Percentiles rank a stretch among this genome's conserved stretches.
Evolutionary conservation across 2,113 vertebrate genomes (phyloP).

Genomic region (Capra hircus): DNA sequence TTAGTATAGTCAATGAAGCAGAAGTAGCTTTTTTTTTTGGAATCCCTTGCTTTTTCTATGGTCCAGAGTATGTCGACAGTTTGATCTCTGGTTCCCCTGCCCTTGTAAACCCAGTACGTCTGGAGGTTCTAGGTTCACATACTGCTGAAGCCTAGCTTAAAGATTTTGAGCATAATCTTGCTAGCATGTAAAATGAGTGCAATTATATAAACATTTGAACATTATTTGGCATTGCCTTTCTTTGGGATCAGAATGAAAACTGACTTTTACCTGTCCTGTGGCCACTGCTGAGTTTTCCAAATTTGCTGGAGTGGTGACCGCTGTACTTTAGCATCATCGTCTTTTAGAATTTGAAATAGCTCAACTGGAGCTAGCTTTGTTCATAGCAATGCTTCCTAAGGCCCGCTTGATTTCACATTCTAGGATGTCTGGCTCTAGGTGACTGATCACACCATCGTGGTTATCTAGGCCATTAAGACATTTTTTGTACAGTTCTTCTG

Average conservation of each 20-base stretch:
- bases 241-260: rapidly evolving
- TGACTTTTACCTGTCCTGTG: background rate
- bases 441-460: background rate
- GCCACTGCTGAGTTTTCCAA: background rate
- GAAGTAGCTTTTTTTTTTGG: background rate
- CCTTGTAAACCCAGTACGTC: background rate
- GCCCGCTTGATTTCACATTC: background rate
- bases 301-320: background rate
- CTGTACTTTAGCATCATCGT: background rate
- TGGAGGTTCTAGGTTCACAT: background rate
- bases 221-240: background rate
- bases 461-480: background rate
- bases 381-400: background rate
- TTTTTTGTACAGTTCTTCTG: background rate
- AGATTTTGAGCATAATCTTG: background rate
- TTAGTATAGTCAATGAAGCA: background rate
- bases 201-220: background rate
- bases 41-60: background rate
- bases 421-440: background rate
- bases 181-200: background rate
- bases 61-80: background rate
- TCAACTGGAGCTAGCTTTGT: background rate
- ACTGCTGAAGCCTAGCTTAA: background rate
- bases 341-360: background rate
- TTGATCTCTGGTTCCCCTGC: background rate